Conservation (phyloP, 2,797 vertebrate species). For the Parotocinclus haroldoi region DNA sequence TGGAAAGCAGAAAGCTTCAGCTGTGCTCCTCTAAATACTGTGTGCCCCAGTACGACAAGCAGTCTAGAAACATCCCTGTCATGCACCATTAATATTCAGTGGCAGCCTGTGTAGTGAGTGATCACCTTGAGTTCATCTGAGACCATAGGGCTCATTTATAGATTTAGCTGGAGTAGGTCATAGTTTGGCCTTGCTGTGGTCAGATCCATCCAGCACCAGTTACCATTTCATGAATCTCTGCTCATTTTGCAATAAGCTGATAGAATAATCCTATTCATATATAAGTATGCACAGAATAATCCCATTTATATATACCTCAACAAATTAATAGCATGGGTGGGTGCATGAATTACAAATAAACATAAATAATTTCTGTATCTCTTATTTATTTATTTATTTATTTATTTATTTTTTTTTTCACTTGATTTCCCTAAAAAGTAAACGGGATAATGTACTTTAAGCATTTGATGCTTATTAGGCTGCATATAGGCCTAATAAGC, state of each 20-base stretch:
- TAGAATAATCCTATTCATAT: neutral
- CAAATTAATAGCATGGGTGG: constrained; percentile 10
- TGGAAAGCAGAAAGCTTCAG: too few relatives aligned
- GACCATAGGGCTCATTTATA: constrained; percentile 21
- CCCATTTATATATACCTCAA: constrained; percentile 5
- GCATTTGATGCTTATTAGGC: too few relatives aligned
- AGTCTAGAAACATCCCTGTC: too few relatives aligned
- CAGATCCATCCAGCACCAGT: constrained; percentile 22
- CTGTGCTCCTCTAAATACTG: too few relatives aligned
- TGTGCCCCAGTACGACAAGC: too few relatives aligned
- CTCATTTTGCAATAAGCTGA: neutral
- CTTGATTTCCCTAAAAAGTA: too few relatives aligned
- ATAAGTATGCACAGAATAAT: constrained; percentile 1
- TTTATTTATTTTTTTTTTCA: neutral
- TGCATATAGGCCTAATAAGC: too few relatives aligned
- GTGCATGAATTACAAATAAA: constrained; percentile 13
- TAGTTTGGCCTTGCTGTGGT: constrained; percentile 11
- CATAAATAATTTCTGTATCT: too few relatives aligned
- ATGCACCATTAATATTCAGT: constrained; percentile 24
- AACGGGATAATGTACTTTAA: too few relatives aligned
- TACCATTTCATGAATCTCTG: constrained; percentile 26
- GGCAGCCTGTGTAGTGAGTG: constrained; percentile 23
- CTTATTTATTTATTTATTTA: neutral
- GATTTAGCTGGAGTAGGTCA: constrained; percentile 30
- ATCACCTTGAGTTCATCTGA: constrained; percentile 26